Percentiles rank a stretch among this genome's conserved stretches.
These are phyloP conservation scores for Coracopsis vasa DNA, from an alignment of 2,113 vertebrate species.

Conservation along the genomic window DNA sequence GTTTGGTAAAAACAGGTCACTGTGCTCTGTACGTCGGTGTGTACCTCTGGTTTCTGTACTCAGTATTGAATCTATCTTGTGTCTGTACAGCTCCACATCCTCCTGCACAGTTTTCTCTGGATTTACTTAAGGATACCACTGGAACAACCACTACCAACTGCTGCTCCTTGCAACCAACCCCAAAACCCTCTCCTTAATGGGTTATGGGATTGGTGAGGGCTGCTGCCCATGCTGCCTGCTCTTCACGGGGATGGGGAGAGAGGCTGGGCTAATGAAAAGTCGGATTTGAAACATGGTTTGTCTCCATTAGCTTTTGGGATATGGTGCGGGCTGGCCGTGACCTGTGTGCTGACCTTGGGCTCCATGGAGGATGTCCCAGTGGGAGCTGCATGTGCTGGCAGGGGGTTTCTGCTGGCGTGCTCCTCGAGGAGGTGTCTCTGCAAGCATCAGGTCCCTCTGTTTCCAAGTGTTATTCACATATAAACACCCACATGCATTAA, in stretches of 20 bases:
- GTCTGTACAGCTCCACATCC: accelerated
- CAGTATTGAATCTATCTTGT: neutral
- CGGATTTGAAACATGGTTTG: accelerated
- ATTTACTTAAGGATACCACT: accelerated
- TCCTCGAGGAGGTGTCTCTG: neutral
- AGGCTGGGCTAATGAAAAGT: neutral
- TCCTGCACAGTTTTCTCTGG: accelerated
- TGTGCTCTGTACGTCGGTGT: accelerated
- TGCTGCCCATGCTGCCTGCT: neutral
- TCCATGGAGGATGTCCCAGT: neutral
- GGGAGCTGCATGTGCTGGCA: neutral
- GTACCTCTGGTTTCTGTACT: neutral
- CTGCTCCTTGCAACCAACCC: neutral
- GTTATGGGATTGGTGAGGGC: accelerated
- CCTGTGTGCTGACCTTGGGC: accelerated
- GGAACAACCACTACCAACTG: neutral
- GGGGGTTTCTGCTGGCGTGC: neutral
- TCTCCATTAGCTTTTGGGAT: neutral
- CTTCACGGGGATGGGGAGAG: neutral
- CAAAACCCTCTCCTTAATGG: neutral
- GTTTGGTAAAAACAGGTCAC: neutral
- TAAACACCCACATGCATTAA: neutral
- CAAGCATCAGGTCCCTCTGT: neutral
- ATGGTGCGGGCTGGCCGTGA: accelerated
- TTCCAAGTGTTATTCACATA: neutral